Evolutionary conservation across 2,797 vertebrate genomes (phyloP), one percentile per base, ranked within the genome.

Genomic region (Tenualosa thibaudeaui): DNA sequence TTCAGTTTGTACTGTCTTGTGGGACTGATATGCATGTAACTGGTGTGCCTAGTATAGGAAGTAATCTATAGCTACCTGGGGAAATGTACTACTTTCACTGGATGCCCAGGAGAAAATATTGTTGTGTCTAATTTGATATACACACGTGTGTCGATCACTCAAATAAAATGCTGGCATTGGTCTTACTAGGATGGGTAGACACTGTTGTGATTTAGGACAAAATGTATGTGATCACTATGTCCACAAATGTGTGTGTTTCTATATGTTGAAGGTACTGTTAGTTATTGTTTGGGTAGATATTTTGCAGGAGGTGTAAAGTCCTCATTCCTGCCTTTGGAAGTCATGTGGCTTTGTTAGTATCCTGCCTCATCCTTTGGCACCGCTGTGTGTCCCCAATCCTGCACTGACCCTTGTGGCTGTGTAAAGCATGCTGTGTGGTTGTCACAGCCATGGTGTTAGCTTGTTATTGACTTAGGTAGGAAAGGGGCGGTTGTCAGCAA

Each of bases 381-480:
- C 17, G 49, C 19, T 84, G 56, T 51, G n/a, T 84, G 84, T 85
- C 60, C 82, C 43, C 24, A 86, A 89, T 86, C 84, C 50, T 54
- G 43, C 56, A 54, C 24, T 83, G 46, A n/a, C 82, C 82, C 58
- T 12, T 65, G 2, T 43, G 75, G 56, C 46, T 54, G 78, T 8
- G 10, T 82, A 49, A 26, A 53, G n/a, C 19, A 22, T 68, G 53
- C 53, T 60, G 31, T 54, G 49, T 62, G 49, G 40, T 40, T 62
- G 82, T 46, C 46, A 49, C 46, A 81, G 83, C 83, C 78, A 85
- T 65, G 58, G 54, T 71, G 86, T 90, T 82, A 89, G 86, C 85
- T 88, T 46, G 78, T 86, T 86, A 90, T 85, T 84, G 87, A 86
- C 84, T 89, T 88, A 49, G 81, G 81, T 82, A 82, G 50, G 10